Evolutionary conservation across 2,888 invertebrate genomes (phyloP).

Genomic region (Gryllus longicercus): DNA sequence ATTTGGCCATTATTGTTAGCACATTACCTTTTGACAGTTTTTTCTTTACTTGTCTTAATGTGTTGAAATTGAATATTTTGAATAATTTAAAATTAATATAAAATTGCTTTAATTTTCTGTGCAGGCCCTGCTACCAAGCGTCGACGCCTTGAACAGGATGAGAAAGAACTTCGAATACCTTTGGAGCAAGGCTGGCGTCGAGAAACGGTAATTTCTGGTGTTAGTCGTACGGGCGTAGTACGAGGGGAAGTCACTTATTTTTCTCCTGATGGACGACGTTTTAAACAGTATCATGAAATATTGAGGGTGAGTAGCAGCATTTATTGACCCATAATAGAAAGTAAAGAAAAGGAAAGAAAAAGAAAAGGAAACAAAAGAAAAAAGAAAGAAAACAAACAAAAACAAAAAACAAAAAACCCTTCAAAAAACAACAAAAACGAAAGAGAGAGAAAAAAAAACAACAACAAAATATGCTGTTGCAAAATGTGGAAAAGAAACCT

Average conservation of each 20-base stretch:
- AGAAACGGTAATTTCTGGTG: slow-evolving; percentile 84
- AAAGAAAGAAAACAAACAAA: no score
- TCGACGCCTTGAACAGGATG: slow-evolving; percentile 53
- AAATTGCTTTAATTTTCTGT: not conserved
- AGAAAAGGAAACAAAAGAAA: no score
- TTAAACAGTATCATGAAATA: slow-evolving; percentile 61
- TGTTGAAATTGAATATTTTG: no score
- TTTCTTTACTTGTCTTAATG: no score
- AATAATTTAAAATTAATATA: no score
- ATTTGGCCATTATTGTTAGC: not conserved
- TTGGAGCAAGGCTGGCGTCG: slow-evolving; percentile 82
- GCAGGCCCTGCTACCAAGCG: slow-evolving; percentile 45
- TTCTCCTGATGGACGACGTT: slow-evolving; percentile 61
- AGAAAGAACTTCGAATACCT: slow-evolving; percentile 61
- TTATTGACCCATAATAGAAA: no score
- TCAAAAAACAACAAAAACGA: no score
- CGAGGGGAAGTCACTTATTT: slow-evolving; percentile 93
- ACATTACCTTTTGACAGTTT: not conserved
- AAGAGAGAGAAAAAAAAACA: no score
- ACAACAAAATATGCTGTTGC: no score
- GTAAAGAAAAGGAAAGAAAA: no score
- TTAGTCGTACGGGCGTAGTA: slow-evolving; percentile 80
- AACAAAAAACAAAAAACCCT: no score
- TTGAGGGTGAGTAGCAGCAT: slow-evolving; percentile 47
- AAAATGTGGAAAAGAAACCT: no score